Evolutionary conservation across 1,140 invertebrate species (phyloP), one percentile per base, ranked within the genome.

Genomic region (Vanessa tameamea): DNA sequence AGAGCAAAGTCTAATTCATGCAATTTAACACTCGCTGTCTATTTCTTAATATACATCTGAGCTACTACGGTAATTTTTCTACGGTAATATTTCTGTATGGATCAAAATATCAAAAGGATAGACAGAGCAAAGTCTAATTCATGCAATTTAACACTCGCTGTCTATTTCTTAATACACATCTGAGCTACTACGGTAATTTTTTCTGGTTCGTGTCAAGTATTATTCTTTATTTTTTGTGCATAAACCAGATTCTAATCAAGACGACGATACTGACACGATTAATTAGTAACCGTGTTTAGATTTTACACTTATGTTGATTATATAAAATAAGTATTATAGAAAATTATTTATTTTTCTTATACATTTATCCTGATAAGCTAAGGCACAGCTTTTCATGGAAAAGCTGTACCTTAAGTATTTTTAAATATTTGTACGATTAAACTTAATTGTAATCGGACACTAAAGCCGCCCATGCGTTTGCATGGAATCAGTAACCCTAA

Each of bases 141-240:
- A 77, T 76, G 79, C 77, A 78, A 83, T 83, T 82, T 83, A 77
- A 80, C 80, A 80, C 78, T 77, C 78, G 80, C 78, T 72, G 78
- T 78, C 48, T 78, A 75, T 66, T 75, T 66, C 64, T 53, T 67
- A 50, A 20, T 50, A 51, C 37, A 11, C 43, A 43, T 50, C 9
- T 53, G 50, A 53, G 16, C 14, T 73, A 73, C 70, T 72, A 72
- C 51, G 63, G 63, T 53, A 69, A 16, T 43, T 16, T 53, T 16
- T 16, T 15, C 4, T 15, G 20, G 20, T 20, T 51, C 50, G 14
- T 51, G 50, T 6, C 12, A 51, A 14, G 9, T 11, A 48, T 48
- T 48, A 48, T 51, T 51, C 13, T 51, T 51, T 51, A 15, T 15
- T 51, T 15, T 51, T n/a, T 1, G 15, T 51, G 20, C 0, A 51